These are phyloP conservation scores for Hemiscyllium ocellatum DNA, from an alignment of 2,113 vertebrate genomes.

Conservation along the genomic window DNA sequence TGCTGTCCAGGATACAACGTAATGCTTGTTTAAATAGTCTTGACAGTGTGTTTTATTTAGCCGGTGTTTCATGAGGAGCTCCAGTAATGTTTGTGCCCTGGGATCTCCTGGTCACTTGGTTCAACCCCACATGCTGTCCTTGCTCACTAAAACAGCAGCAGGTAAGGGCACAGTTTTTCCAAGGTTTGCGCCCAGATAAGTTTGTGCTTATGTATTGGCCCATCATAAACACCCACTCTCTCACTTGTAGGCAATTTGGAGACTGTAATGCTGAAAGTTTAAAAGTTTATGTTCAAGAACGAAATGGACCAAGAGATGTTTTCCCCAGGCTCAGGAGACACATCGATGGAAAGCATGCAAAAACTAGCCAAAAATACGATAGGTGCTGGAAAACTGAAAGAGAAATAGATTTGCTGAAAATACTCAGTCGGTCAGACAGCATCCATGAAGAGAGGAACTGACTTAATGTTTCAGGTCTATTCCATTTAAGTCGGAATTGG, in stretches of 20 bases:
- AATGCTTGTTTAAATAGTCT: not conserved
- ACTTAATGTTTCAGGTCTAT: not conserved
- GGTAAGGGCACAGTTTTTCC: not conserved
- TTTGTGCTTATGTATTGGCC: not conserved
- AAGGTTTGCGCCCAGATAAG: not conserved
- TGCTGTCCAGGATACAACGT: not conserved
- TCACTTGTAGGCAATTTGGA: not conserved
- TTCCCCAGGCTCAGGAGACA: not conserved
- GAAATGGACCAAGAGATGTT: not conserved
- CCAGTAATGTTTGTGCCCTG: not conserved
- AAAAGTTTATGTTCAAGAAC: not conserved
- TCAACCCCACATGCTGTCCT: not conserved
- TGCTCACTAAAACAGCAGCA: not conserved
- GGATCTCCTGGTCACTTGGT: not conserved
- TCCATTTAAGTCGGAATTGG: not conserved
- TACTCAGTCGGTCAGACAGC: not conserved
- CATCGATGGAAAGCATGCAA: not conserved
- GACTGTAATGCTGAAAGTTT: not conserved
- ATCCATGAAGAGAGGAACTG: not conserved
- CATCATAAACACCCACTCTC: not conserved
- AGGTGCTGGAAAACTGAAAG: not conserved
- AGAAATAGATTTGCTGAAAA: not conserved
- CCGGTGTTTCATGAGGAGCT: not conserved
- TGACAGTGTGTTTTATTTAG: not conserved
- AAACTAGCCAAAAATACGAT: no score